Conservation (phyloP, 2,797 vertebrate species). For the Sus cebifrons region DNA sequence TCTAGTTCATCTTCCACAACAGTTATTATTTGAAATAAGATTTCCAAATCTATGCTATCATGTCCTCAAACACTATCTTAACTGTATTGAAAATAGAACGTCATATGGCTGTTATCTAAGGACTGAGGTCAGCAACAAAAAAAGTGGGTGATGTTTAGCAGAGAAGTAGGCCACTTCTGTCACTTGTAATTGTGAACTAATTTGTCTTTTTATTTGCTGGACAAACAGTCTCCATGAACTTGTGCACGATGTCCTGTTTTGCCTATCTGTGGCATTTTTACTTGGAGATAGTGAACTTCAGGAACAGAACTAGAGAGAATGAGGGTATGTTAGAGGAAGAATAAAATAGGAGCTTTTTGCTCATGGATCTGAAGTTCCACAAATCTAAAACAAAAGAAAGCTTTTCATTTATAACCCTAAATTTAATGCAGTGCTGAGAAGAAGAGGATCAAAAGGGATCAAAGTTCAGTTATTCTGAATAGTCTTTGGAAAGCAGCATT, state of each 20-base stretch:
- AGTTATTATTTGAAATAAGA: constrained; percentile 43
- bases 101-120: not conserved
- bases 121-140: not conserved
- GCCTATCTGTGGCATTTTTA: not conserved
- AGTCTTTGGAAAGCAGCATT: constrained; percentile 38
- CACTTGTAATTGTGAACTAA: not conserved
- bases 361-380: not conserved
- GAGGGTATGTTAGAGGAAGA: not conserved
- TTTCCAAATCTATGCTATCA: not conserved
- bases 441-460: not conserved
- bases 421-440: not conserved
- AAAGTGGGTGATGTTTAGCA: not conserved
- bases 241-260: not conserved
- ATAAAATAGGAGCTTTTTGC: constrained; percentile 44
- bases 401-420: constrained; percentile 37
- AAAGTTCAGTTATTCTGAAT: not conserved
- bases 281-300: not conserved
- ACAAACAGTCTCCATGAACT: not conserved
- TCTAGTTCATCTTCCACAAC: constrained; percentile 44
- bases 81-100: constrained; percentile 13
- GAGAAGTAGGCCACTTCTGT: not conserved
- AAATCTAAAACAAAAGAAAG: constrained; percentile 62
- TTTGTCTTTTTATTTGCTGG: not conserved
- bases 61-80: not conserved
- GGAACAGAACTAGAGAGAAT: constrained; percentile 20